Conservation (phyloP, 2,888 invertebrate genomes). For the Hirtodrosophila duncani region DNA sequence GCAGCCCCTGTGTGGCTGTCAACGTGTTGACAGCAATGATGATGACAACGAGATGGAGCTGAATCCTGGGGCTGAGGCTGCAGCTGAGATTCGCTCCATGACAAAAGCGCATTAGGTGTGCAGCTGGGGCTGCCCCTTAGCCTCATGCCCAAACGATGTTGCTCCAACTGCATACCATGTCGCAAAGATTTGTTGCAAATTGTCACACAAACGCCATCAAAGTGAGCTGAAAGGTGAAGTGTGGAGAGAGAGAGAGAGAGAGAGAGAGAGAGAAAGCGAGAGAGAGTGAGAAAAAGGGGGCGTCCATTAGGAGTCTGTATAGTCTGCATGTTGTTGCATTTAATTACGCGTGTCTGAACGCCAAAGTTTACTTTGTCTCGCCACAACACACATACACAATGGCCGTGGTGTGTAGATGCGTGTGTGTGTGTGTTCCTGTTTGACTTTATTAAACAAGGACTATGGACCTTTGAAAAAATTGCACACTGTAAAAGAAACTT, state of each 20-base stretch:
- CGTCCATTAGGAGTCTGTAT: slow-evolving; percentile 9
- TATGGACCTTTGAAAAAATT: slow-evolving; percentile 3
- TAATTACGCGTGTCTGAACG: slow-evolving; percentile 63
- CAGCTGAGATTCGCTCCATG: slow-evolving; percentile 28
- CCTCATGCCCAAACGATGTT: slow-evolving; percentile 7
- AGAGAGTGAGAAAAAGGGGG: background rate
- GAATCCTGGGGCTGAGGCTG: slow-evolving; percentile 3
- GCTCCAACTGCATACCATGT: slow-evolving; percentile 48
- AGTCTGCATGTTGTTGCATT: slow-evolving; percentile 56
- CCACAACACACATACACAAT: slow-evolving; percentile 29
- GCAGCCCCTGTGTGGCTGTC: slow-evolving; percentile 27
- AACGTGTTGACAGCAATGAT: slow-evolving; percentile 64
- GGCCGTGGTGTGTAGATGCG: slow-evolving; percentile 9
- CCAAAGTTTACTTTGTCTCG: slow-evolving; percentile 61
- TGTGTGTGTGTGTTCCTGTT: slow-evolving; percentile 39
- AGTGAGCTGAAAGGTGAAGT: background rate
- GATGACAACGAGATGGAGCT: slow-evolving; percentile 38
- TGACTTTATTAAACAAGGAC: slow-evolving; percentile 64
- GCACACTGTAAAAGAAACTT: background rate
- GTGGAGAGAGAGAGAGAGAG: background rate
- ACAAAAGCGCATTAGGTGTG: slow-evolving; percentile 63
- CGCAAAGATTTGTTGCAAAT: slow-evolving; percentile 65
- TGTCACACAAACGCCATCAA: slow-evolving; percentile 26
- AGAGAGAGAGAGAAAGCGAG: background rate
- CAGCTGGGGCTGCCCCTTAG: slow-evolving; percentile 1